Base-by-base conservation (phyloP, 2,113 vertebrate genomes). In the Heloderma charlesbogerti region DNA sequence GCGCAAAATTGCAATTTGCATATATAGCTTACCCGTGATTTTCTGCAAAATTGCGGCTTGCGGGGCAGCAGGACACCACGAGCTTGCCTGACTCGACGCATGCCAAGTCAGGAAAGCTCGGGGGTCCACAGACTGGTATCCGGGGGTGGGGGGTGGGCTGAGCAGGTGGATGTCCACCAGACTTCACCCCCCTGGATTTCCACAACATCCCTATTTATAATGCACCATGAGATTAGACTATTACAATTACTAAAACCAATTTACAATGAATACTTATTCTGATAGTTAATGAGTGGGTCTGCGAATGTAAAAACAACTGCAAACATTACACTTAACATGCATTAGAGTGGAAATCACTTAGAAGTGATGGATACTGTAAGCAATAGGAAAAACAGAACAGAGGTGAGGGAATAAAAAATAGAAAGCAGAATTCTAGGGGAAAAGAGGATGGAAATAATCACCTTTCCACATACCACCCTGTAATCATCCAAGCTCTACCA, bases 341-440 rank as follows among this genome's bases (percentile, higher is more conserved):
- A 69, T 85, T n/a, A 85, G 63, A 20, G 63, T 45, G 66, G 66
- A 69, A 69, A 69, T 85, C 66, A 85, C 27, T 85, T 69, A 86
- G 45, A 86, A 54, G 84, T 51, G 69, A 51, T 71, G 67, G 43
- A 71, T n/a, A 20, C 6, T 31, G 51, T 40, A 72, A 71, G 67
- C 29, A 51, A 69, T 9, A 31, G 16, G 15, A 40, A 48, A 34
- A 45, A 6, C 51, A 82, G 15, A n/a, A 60, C 34, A n/a, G 34
- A 57, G 5, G 12, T 82, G 51, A 37, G 34, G 37, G 51, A 60
- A 22, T 18, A 57, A 20, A 31, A 34, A 57, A 18, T 7, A 43
- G 79, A 81, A 29, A 81, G 3, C 16, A 54, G 79, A 54, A 81
- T 48, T 81, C 15, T 60, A 10, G 31, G 51, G 1, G 0, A 16